Evolutionary conservation across 2,888 invertebrate species (phyloP).

Genomic region (Pteria penguin): DNA sequence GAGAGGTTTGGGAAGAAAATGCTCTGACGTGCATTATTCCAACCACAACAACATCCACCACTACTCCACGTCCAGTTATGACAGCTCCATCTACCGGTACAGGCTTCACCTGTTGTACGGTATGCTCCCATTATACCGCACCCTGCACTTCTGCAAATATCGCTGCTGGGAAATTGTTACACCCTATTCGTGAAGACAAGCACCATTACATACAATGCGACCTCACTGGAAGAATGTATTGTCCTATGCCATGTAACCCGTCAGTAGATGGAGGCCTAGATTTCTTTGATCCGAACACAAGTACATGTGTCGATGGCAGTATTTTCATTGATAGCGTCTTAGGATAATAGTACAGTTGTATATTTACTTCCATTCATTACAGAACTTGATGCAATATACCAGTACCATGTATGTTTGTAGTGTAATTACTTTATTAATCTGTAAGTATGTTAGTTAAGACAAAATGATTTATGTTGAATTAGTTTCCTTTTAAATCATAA

Average conservation of each 20-base stretch:
- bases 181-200: conserved; percentile 44
- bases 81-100: background rate
- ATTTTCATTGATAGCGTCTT: conserved; percentile 1
- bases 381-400: too few relatives aligned
- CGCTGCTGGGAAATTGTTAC: conserved; percentile 39
- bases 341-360: too few relatives aligned
- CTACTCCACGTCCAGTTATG: conserved; percentile 2
- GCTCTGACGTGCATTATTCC: conserved; percentile 53
- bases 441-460: too few relatives aligned
- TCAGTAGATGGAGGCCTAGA: conserved; percentile 42
- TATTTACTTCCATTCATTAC: too few relatives aligned
- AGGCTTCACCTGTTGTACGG: conserved; percentile 23
- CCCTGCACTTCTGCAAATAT: conserved; percentile 56
- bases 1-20: conserved; percentile 58
- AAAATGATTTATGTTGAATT: too few relatives aligned
- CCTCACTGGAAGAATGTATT: conserved; percentile 51
- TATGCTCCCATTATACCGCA: conserved; percentile 5
- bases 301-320: conserved; percentile 74
- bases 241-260: conserved; percentile 27
- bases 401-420: too few relatives aligned
- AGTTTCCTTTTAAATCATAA: too few relatives aligned
- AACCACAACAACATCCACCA: conserved; percentile 27
- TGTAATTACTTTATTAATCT: too few relatives aligned
- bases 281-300: conserved; percentile 68
- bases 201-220: conserved; percentile 66